These are phyloP conservation scores for Poecilia velifera DNA, from an alignment of 2,797 vertebrate genomes.

Conservation along the genomic window DNA sequence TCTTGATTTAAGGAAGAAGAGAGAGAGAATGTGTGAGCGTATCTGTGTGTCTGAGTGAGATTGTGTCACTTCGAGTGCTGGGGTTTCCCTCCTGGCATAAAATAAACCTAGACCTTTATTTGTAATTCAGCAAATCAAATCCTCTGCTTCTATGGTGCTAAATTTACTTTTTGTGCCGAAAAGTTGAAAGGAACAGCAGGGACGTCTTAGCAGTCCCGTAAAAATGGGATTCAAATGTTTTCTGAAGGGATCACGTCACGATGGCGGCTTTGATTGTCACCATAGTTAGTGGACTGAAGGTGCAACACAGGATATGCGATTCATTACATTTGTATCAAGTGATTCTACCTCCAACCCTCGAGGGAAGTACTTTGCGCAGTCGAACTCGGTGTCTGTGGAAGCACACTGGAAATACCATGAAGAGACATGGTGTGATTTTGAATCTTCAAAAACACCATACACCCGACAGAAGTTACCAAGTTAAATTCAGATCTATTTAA, in stretches of 20 bases:
- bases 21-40: constrained; percentile 10
- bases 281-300: not conserved
- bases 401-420: not conserved
- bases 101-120: constrained; percentile 31
- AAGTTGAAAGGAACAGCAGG: not conserved
- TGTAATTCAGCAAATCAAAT: constrained; percentile 27
- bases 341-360: not conserved
- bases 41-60: not conserved
- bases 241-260: not conserved
- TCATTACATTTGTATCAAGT: not conserved
- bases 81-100: constrained; percentile 28
- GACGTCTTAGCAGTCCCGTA: not conserved
- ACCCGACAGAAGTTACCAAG: not conserved
- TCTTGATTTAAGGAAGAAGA: constrained; percentile 17
- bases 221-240: not conserved
- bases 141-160: not conserved
- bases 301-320: not conserved
- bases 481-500: not conserved
- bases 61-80: constrained; percentile 19
- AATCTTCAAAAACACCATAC: not conserved
- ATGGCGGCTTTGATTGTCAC: not conserved
- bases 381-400: not conserved
- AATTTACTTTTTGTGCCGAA: not conserved
- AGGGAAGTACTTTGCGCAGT: not conserved
- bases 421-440: not conserved